Evolutionary conservation across 2,888 invertebrate species (phyloP), one percentile per base, ranked within the genome.

Genomic region (Bombylius major): DNA sequence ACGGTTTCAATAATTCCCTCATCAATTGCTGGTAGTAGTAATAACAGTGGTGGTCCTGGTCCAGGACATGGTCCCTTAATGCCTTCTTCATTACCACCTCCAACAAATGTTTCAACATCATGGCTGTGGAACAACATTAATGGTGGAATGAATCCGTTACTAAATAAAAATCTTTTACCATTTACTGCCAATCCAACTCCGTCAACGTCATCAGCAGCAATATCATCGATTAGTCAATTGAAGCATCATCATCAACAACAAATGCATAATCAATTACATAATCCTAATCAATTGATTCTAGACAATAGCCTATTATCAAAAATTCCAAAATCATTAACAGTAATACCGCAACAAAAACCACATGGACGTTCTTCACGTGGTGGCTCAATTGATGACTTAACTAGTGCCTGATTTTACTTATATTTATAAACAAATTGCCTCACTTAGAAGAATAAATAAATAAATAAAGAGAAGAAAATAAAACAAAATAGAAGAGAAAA

Each of bases 321-420:
- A 72, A 87, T 89, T 68, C 89, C 89, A 36, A 87, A 85, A 70
- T 86, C 87, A 4, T 70, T 89, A 62, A 89, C 89, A 1, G 87
- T 89, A 54, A 88, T 89, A 65, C 86, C 87, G 12, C 87, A 88
- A 58, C 70, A 71, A 51, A 70, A 69, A 55, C 34, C 47, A 11
- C 51, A 55, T 11, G 47, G 31, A 11, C 36, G 14, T 14, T n/a
- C 7, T 12, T 33, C 51, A 5, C 47, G 51, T 36, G 44, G 39
- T 7, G 42, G 9, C 5, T 51, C 55, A 31, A 42, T 33, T 32
- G 55, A 48, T 5, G 55, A 55, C n/a, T 39, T 51, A 55, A 55
- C 51, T 55, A 55, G 55, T 55, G 55, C 55, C 55, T 55, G 55
- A 55, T 55, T 31, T 51, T 47, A 47, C 31, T 51, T 55, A 46